Evolutionary conservation across 1,140 invertebrate species (phyloP), one percentile per base, ranked within the genome.

Genomic region (Pectinophora gossypiella): DNA sequence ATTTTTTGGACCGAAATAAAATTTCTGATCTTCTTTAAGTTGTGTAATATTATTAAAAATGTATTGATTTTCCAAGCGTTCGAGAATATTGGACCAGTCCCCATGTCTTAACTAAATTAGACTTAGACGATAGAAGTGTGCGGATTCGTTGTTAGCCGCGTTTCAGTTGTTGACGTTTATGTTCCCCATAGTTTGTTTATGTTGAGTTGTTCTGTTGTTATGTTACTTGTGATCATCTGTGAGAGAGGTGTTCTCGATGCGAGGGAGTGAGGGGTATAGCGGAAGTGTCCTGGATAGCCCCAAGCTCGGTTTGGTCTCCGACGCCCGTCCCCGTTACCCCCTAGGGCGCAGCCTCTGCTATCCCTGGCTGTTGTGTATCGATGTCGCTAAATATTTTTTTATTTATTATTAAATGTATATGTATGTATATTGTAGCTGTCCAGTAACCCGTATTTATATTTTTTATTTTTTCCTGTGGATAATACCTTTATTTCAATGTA

Each of bases 221-320:
- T 80, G 65, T 79, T 81, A 82, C 82, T 86, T 87, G 76, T 87
- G 68, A 81, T 75, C 76, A 85, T 84, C 73, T 87, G 81, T 87
- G 84, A 87, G 84, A 87, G 84, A 85, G 84, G 84, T 87, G 84
- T 87, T 85, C 84, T 85, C 82, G 81, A 85, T 85, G 75, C 76
- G 78, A 85, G 80, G 80, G 84, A 87, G 84, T 82, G 84, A 79
- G 81, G 81, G 84, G 81, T 83, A 81, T 81, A 81, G 80, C 80
- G 76, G 77, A 81, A 83, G 83, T 85, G 81, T 83, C 75, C 68
- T 72, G 79, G 76, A 76, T 74, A 77, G 79, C 76, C 76, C 82
- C 83, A 58, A 72, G 67, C 74, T 82, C 79, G 75, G 77, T 83
- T 77, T 74, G 68, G 74, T 68, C 68, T 80, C 76, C 75, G 67